These are phyloP conservation scores for Ctenicera cuprea DNA, from an alignment of 2,888 invertebrate species.

Conservation along the genomic window DNA sequence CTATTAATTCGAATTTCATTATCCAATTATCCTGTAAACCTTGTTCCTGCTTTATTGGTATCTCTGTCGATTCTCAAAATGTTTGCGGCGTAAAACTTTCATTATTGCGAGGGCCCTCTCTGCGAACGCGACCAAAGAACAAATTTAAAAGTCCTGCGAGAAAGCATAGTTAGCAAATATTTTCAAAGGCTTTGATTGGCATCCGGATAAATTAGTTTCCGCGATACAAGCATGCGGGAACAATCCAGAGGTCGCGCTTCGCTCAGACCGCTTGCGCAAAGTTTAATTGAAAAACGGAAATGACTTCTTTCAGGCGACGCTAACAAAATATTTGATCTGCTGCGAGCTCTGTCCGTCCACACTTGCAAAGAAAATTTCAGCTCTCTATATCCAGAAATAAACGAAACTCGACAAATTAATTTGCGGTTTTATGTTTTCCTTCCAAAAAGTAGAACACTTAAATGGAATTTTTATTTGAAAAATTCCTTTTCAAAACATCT, in stretches of 20 bases:
- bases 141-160: conserved; percentile 52
- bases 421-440: conserved; percentile 39
- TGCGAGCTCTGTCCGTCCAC: conserved; percentile 42
- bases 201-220: conserved; percentile 62
- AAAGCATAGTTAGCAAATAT: conserved; percentile 59
- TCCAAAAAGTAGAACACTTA: conserved; percentile 31
- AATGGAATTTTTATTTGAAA: conserved; percentile 2
- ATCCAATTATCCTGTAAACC: conserved; percentile 28
- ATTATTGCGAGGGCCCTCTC: conserved; percentile 1
- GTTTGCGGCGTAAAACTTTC: conserved; percentile 15
- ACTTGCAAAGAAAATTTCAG: conserved; percentile 41
- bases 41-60: conserved; percentile 14
- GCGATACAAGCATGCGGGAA: conserved; percentile 61
- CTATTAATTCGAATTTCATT: conserved; percentile 32
- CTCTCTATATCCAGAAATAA: conserved; percentile 35
- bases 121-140: conserved; percentile 40
- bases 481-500: too few species aligned
- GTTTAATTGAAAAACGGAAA: conserved; percentile 63
- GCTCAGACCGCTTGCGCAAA: conserved; percentile 60
- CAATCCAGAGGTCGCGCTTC: conserved; percentile 52
- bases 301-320: conserved; percentile 56
- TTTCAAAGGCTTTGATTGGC: conserved; percentile 62
- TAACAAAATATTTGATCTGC: conserved; percentile 53
- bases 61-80: conserved; percentile 18
- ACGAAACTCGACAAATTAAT: conserved; percentile 45